phyloP scores from a whole-genome alignment of 2,888 invertebrate genomes.

The Frankliniella intonsa region DNA sequence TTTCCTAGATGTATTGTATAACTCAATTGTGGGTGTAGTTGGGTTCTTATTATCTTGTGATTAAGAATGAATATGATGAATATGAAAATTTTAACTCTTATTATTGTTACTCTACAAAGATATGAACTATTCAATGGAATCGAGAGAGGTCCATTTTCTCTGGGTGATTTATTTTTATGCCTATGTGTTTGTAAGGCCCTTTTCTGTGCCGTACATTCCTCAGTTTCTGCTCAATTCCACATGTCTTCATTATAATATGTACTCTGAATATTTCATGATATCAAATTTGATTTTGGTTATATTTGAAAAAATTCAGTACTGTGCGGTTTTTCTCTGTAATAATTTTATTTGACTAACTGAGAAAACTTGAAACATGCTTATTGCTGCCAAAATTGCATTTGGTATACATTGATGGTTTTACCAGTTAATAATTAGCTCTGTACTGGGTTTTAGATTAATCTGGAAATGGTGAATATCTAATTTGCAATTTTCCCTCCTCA shows the following conservation, averaged over 20 bases:
- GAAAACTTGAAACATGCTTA: no score
- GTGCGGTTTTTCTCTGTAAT: not conserved
- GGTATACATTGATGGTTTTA: no score
- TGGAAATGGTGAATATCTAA: no score
- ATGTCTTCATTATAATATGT: not conserved
- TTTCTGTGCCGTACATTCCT: slow-evolving; percentile 2
- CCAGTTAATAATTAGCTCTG: no score
- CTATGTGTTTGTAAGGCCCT: not conserved
- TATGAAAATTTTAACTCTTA: not conserved
- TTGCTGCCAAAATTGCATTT: no score
- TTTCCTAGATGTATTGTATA: not conserved
- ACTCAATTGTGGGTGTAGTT: not conserved
- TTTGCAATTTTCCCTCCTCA: no score
- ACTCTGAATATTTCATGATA: no score
- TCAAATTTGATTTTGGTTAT: no score
- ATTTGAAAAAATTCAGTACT: no score
- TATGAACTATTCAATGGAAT: not conserved
- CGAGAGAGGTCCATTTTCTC: not conserved
- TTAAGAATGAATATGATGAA: not conserved
- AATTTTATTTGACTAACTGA: not conserved
- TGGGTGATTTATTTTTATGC: not conserved
- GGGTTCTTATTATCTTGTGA: not conserved
- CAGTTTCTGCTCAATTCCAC: slow-evolving; percentile 13
- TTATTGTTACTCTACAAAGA: not conserved
- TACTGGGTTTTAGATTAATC: no score